Evolutionary conservation across 2,113 vertebrate genomes (phyloP).

Genomic region (Aegotheles bennettii): DNA sequence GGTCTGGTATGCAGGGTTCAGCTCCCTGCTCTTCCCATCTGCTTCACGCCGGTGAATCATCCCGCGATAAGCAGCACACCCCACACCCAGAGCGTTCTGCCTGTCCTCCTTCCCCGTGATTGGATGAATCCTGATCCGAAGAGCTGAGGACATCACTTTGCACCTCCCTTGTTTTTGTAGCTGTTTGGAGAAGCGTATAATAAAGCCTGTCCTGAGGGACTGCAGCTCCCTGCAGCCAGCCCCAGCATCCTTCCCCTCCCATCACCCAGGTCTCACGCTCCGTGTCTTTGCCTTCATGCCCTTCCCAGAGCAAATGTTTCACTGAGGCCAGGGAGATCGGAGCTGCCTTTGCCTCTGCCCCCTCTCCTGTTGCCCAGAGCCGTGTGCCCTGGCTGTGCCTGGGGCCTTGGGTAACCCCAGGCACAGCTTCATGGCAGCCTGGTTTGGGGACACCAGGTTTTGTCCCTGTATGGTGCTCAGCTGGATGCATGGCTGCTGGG

Average conservation of each 20-base stretch:
- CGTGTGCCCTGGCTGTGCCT: not conserved
- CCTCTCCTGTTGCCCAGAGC: not conserved
- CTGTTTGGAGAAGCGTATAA: not conserved
- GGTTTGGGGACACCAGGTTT: not conserved
- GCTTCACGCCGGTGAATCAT: not conserved
- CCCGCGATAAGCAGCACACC: not conserved
- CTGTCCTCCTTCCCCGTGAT: not conserved
- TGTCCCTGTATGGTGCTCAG: not conserved
- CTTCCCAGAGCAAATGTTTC: not conserved
- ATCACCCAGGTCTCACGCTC: rapidly evolving
- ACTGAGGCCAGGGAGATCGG: not conserved
- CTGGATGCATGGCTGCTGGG: rapidly evolving
- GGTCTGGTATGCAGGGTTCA: not conserved
- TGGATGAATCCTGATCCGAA: not conserved
- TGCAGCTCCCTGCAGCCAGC: not conserved
- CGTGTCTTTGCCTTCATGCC: not conserved
- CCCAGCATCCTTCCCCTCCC: not conserved
- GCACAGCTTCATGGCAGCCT: rapidly evolving
- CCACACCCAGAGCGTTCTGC: not conserved
- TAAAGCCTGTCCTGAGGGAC: not conserved
- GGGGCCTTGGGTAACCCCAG: not conserved
- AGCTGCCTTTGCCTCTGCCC: not conserved
- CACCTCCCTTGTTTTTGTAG: not conserved
- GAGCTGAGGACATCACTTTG: not conserved
- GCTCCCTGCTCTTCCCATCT: not conserved